These are phyloP conservation scores for Tachysurus vachellii DNA, from an alignment of 2,113 vertebrate species.

Conservation along the genomic window DNA sequence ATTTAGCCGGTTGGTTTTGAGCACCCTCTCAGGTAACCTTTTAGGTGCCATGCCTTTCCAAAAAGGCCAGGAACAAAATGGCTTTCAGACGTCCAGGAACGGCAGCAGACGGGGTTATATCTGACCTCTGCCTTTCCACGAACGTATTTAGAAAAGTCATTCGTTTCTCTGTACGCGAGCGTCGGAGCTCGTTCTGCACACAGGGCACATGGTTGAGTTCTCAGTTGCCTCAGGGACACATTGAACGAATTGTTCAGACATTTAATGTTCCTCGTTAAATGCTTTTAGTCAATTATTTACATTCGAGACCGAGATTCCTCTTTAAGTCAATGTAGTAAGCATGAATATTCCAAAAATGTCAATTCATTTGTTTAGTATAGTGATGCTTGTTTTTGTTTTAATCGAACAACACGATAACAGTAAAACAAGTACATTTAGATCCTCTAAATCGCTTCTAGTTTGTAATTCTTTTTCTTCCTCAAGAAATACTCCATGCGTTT, in stretches of 20 bases:
- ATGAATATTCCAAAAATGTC: background rate
- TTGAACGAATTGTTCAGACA: background rate
- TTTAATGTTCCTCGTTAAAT: background rate
- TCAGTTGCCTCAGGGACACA: background rate
- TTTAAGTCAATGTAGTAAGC: background rate
- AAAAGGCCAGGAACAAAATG: constrained; percentile 15
- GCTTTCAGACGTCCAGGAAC: constrained; percentile 32
- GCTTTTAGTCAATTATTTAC: constrained; percentile 7
- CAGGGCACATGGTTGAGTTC: background rate
- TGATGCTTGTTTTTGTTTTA: background rate
- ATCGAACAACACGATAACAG: background rate
- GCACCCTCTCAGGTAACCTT: background rate
- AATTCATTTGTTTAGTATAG: background rate
- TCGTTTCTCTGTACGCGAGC: background rate
- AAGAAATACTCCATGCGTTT: background rate
- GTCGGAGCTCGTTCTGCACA: background rate
- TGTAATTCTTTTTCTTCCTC: background rate
- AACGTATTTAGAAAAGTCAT: background rate
- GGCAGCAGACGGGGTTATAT: background rate
- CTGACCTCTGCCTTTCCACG: background rate
- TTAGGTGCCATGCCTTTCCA: background rate
- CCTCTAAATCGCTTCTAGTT: background rate
- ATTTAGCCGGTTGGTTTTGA: background rate
- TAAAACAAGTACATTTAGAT: background rate
- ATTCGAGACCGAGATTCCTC: background rate